A percentile compares a stretch with the other conserved stretches of the same genome.
phyloP scores from a whole-genome alignment of 2,888 invertebrate species.

The Patella depressa region DNA sequence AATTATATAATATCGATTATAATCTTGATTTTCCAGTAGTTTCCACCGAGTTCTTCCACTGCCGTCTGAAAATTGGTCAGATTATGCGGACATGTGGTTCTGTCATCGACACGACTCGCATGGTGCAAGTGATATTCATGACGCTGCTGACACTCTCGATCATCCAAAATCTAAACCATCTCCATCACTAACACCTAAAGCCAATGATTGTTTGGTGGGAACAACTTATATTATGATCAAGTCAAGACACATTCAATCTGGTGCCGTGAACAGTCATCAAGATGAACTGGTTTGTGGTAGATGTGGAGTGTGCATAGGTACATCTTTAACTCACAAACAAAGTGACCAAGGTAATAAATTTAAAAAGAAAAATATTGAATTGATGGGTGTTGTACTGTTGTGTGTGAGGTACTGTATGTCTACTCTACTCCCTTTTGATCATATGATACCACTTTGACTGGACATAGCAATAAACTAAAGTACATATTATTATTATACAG shows the following conservation, averaged over 20 bases:
- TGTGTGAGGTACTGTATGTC: no score
- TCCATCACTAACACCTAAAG: conserved; percentile 39
- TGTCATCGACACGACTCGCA: conserved; percentile 53
- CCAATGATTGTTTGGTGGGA: conserved; percentile 59
- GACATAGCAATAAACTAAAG: no score
- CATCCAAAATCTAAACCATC: conserved; percentile 19
- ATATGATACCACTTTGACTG: no score
- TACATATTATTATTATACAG: no score
- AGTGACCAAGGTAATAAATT: conserved; percentile 5
- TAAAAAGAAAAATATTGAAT: no score
- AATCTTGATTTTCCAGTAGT: conserved; percentile 40
- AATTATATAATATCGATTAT: conserved; percentile 13
- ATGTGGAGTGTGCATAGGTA: conserved; percentile 52
- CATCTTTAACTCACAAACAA: conserved; percentile 20
- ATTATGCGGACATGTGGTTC: conserved; percentile 63
- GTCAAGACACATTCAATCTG: conserved; percentile 35
- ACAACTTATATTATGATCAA: conserved; percentile 52
- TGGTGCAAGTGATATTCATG: conserved; percentile 8
- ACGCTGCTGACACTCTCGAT: not conserved
- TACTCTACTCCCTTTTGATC: no score
- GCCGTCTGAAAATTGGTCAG: conserved; percentile 63
- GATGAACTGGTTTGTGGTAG: conserved; percentile 44
- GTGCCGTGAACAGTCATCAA: conserved; percentile 31
- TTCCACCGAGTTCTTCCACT: conserved; percentile 57
- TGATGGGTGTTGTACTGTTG: no score